Evolutionary conservation across 2,113 vertebrate species (phyloP).

Genomic region (Silurus meridionalis): DNA sequence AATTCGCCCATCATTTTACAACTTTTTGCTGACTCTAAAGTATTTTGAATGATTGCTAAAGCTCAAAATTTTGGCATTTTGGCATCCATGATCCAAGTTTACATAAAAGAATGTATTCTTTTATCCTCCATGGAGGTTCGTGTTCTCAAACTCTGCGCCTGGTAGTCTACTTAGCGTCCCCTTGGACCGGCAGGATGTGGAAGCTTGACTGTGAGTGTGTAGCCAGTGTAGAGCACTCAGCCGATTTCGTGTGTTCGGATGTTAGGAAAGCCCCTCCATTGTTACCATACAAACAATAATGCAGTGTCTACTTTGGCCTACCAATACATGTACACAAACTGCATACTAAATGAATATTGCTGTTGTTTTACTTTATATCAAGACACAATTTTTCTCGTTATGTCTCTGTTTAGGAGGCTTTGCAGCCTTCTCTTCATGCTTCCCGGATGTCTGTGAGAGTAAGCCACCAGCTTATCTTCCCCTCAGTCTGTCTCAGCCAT

Average conservation of each 20-base stretch:
- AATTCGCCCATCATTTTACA: background rate
- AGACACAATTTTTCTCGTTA: background rate
- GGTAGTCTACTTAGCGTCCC: constrained; percentile 1
- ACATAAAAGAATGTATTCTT: background rate
- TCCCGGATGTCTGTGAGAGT: constrained; percentile 90
- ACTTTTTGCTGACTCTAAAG: background rate
- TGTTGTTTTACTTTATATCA: background rate
- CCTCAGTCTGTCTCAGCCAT: constrained; percentile 95
- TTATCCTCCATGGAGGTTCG: background rate
- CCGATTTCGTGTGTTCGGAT: constrained; percentile 34
- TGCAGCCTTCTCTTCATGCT: constrained; percentile 94
- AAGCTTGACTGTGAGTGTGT: background rate
- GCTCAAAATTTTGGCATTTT: background rate
- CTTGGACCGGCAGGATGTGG: constrained; percentile 39
- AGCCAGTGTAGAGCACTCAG: constrained; percentile 1
- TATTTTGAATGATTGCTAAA: background rate
- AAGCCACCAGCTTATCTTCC: constrained; percentile 86
- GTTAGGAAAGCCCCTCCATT: constrained; percentile 52
- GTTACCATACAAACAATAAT: constrained; percentile 19
- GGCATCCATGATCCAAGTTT: background rate
- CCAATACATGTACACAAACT: background rate
- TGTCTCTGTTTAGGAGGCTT: constrained; percentile 81
- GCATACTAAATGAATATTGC: background rate
- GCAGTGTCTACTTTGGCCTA: background rate
- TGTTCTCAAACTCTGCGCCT: background rate